Evolutionary conservation across 2,888 invertebrate species (phyloP).

Genomic region (Rotaria magnacalcarata): DNA sequence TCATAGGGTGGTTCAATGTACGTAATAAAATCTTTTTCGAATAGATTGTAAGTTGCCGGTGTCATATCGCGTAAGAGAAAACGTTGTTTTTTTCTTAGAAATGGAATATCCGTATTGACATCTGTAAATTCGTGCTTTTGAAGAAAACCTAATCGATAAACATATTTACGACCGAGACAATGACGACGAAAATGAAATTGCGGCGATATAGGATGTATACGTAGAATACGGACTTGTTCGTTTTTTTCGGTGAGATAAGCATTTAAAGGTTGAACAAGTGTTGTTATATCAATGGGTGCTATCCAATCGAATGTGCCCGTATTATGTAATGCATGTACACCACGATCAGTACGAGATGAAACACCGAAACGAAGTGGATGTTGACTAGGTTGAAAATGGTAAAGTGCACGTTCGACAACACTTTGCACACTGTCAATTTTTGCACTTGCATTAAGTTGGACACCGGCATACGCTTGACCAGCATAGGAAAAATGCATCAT

Average conservation of each 20-base stretch:
- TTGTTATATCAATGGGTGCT: not conserved
- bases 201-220: constrained; percentile 5
- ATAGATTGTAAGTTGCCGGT: not conserved
- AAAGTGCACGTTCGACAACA: not conserved
- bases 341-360: constrained; percentile 46
- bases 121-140: not conserved
- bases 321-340: constrained; percentile 45
- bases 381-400: not conserved
- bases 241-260: not conserved
- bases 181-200: constrained; percentile 35
- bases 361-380: constrained; percentile 24
- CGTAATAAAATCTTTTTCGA: not conserved
- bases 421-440: not conserved
- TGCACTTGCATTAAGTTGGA: not conserved
- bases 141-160: constrained; percentile 15
- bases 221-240: not conserved
- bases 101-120: not conserved
- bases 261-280: constrained; percentile 26
- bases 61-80: not conserved
- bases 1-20: constrained; percentile 11
- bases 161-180: not conserved
- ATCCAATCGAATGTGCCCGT: constrained; percentile 42
- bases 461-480: constrained; percentile 9
- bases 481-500: constrained; percentile 26
- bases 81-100: constrained; percentile 3